Evolutionary conservation across 2,888 invertebrate species (phyloP), one percentile per base, ranked within the genome.

Genomic region (Phaonia tiefii): DNA sequence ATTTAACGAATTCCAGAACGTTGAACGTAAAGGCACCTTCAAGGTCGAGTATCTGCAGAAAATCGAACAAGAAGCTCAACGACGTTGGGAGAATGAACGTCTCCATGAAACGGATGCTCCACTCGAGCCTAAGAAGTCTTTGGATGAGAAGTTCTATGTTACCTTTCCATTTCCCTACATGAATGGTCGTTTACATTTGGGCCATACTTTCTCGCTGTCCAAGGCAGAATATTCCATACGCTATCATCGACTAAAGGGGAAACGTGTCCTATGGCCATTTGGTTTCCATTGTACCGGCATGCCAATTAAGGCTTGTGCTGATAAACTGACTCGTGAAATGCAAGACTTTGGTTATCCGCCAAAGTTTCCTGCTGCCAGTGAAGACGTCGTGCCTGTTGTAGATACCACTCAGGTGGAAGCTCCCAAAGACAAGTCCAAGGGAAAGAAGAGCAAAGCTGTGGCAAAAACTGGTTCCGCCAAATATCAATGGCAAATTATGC

Each of bases 401-500:
- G 92, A 92, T 78, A 92, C 92, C 72, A 92, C 94, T 92, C 67
- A 54, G 44, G 94, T 94, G 80, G 88, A 93, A 72, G 88, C 93
- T 44, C 93, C 94, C 25, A 95, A 95, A 89, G 96, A 97, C 89
- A 97, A 97, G 89, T 93, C 96, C 65, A 97, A 97, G 92, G 97
- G 98, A 1, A 99, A 99, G 92, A 96, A 97, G 94, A 98, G 98
- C 88, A 99, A 99, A 92, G 97, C 96, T 1, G 94, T 95, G 0
- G 99, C 99, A 0, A 99, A 99, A 92, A 92, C 96, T 1, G 98
- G 96, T 0, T 89, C 92, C 2, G 95, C 95, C 0, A 99, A 98
- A 90, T 99, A 96, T 90, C 99, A 99, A 88, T 99, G 99, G 99
- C 96, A 99, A 91, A 99, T 99, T 72, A 99, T 99, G 99, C 93